phyloP scores from a whole-genome alignment of 2,888 invertebrate species.

The Morpho helenor region DNA sequence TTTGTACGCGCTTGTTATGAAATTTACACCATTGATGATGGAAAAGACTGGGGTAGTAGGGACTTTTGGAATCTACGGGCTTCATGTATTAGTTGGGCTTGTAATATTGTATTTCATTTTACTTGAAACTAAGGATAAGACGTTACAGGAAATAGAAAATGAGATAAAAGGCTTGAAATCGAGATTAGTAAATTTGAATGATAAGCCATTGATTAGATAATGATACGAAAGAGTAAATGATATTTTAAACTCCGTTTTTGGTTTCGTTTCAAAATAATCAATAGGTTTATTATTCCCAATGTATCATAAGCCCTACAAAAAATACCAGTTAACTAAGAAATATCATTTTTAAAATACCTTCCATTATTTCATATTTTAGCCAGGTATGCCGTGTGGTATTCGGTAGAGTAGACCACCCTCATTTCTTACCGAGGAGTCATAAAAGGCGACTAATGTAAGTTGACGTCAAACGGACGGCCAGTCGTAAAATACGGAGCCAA shows the following conservation, averaged over 20 bases:
- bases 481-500: too few relatives aligned
- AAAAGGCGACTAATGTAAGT: too few relatives aligned
- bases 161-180: slow-evolving; percentile 29
- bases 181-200: background rate
- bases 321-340: background rate
- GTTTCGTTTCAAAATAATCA: too few relatives aligned
- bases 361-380: background rate
- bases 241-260: too few relatives aligned
- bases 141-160: slow-evolving; percentile 43
- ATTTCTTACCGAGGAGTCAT: too few relatives aligned
- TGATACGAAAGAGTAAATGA: background rate
- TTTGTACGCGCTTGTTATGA: slow-evolving; percentile 36
- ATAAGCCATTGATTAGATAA: background rate
- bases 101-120: slow-evolving; percentile 35
- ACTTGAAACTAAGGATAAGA: slow-evolving; percentile 46
- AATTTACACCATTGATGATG: slow-evolving; percentile 41
- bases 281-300: too few relatives aligned
- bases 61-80: slow-evolving; percentile 37
- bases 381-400: background rate
- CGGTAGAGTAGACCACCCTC: too few relatives aligned
- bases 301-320: too few relatives aligned
- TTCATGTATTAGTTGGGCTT: slow-evolving; percentile 32
- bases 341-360: background rate
- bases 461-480: too few relatives aligned
- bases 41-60: slow-evolving; percentile 34